These are phyloP conservation scores for Elysia crispata DNA, from an alignment of 2,888 invertebrate species.

Conservation along the genomic window DNA sequence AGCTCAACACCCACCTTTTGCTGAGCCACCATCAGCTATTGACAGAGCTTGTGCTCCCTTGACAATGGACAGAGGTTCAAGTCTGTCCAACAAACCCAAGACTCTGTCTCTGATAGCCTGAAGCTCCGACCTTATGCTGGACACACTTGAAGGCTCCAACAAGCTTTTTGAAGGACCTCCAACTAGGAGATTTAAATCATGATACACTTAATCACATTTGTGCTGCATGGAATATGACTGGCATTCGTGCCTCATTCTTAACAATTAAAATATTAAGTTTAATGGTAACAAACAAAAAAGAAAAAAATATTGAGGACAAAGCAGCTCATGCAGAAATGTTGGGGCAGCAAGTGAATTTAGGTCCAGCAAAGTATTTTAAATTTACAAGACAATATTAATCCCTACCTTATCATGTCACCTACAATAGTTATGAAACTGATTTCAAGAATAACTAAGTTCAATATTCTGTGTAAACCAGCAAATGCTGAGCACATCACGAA, in stretches of 20 bases:
- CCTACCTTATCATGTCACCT: no score
- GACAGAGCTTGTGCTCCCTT: constrained; percentile 40
- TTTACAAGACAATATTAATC: no score
- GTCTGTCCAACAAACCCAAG: constrained; percentile 81
- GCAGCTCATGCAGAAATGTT: neutral
- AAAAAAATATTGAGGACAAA: neutral
- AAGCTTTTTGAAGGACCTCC: constrained; percentile 66
- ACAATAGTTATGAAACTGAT: no score
- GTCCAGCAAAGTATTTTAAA: no score
- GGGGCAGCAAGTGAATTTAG: neutral
- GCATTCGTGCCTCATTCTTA: neutral
- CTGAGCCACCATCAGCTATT: constrained; percentile 41
- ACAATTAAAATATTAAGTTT: no score
- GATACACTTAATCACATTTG: no score
- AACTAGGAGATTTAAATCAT: constrained; percentile 65
- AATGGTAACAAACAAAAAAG: no score
- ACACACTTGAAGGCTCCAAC: constrained; percentile 29
- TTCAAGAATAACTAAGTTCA: no score
- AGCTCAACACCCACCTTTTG: constrained; percentile 34
- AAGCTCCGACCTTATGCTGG: constrained; percentile 79
- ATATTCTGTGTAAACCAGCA: no score
- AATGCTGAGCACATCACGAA: no score
- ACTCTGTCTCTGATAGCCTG: constrained; percentile 81
- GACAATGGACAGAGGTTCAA: constrained; percentile 76
- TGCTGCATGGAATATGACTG: neutral